Evolutionary conservation across 2,888 invertebrate genomes (phyloP), one percentile per base, ranked within the genome.

Genomic region (Itoplectis maculator): DNA sequence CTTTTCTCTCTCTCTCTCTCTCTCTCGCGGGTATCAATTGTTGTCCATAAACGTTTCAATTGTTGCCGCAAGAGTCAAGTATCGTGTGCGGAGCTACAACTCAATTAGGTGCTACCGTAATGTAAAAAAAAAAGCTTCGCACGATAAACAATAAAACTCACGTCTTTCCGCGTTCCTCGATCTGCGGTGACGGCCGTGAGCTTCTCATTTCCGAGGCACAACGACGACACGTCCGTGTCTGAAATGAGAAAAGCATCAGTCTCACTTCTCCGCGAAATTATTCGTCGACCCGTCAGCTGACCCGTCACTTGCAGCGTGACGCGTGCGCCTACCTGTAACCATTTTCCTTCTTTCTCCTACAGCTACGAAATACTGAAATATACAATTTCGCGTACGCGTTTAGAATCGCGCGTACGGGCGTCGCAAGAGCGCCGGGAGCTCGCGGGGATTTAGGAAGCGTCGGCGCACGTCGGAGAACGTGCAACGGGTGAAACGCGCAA

Each of bases 201-300:
- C 29, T 70, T 84, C 0, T 85, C 42, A 54, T 76, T 75, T 2
- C 82, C 86, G 69, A 86, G 70, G 78, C 85, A 87, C 56, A 87
- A 54, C 18, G 87, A 79, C 15, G 87, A 79, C 9, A 82, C 86
- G n/a, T 87, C 87, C 9, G 84, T 76, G 42, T 87, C 87, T 87
- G 78, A 13, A 84, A 86, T 5, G 5, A 29, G 1, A n/a, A 75
- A 68, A 54, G 35, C 23, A 70, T 54, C 29, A 49, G 9, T 2
- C 29, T 29, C 5, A 3, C 5, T 29, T 20, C 49, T 11, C 37
- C 51, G 20, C 42, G 6, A 29, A 11, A 3, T 29, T 29, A 3
- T 20, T 51, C 9, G 20, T 1, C 0, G 20, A 51, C 6, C n/a
- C 18, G 15, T 18, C 45, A 45, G n/a, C 45, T 45, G 45, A 13